Conservation (phyloP, 2,888 invertebrate species). For the Chaitophorus viminalis region DNA sequence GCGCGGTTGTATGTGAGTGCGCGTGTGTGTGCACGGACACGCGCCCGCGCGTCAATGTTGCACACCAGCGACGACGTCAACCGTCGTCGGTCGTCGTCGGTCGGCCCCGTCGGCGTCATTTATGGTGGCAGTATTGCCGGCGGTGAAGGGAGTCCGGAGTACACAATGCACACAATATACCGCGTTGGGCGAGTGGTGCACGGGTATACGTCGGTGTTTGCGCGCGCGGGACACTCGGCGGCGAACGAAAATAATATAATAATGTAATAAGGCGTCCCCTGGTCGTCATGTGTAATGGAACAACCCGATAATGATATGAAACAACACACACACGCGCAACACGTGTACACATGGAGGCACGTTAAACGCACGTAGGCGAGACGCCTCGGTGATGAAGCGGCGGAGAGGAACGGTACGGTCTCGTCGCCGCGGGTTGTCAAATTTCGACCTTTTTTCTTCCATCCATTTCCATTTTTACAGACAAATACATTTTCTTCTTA, state of each 20-base stretch:
- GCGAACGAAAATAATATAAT: conserved; percentile 40
- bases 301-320: conserved; percentile 48
- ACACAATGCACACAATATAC: background rate
- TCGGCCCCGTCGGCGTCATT: background rate
- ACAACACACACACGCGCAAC: conserved; percentile 5
- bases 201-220: too few species aligned
- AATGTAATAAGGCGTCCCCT: conserved; percentile 43
- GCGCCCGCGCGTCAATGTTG: background rate
- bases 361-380: conserved; percentile 44
- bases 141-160: background rate
- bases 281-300: conserved; percentile 51
- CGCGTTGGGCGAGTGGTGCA: background rate
- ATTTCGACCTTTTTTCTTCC: conserved; percentile 28
- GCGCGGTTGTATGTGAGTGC: background rate
- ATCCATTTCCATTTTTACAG: background rate
- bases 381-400: background rate
- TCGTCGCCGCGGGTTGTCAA: conserved; percentile 45
- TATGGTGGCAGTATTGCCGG: background rate
- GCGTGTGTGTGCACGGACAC: background rate
- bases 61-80: conserved; percentile 1
- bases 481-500: background rate
- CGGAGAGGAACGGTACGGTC: conserved; percentile 1
- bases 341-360: background rate
- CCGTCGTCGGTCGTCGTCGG: background rate
- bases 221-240: too few species aligned